Base-by-base conservation (phyloP, 1,140 invertebrate genomes). In the Galleria mellonella region DNA sequence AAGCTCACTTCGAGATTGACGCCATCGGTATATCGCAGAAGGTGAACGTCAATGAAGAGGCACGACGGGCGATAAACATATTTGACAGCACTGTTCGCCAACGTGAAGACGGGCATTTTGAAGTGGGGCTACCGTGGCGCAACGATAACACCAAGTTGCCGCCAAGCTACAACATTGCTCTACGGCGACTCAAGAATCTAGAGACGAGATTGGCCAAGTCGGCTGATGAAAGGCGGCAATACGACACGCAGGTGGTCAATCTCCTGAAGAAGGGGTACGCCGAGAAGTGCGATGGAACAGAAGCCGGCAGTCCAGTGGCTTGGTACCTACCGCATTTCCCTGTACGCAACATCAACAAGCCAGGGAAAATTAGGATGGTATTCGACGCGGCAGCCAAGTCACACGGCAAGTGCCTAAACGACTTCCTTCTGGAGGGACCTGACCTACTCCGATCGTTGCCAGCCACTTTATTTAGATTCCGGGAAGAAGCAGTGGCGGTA, bases 311-410 rank as follows among this genome's bases (percentile, higher is more conserved):
- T 9, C 6, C 43, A 9, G 9, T 37, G 0, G 12, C 13, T 17
- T 72, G 68, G 68, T 72, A 62, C 40, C 39, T 73, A 0, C 70
- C 67, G 5, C 67, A 73, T 32, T 72, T 73, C 46, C 55, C 37
- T 1, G 62, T 71, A 1, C 17, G 38, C 1, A 57, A 66, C 28
- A 48, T 55, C 7, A 59, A 62, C 32, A 68, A 69, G 47, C 67
- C 62, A 9, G 51, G 45, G 3, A 72, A 67, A 44, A 2, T 68
- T 0, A 42, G 68, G 5, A 27, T 72, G 9, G 66, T 72, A 12
- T 32, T 32, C 12, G 32, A 32, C 39, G 73, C 72, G 0, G 60
- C 73, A 0, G 60, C 65, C 0, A 57, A 43, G 15, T 11, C 43
- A 0, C 40, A 52, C 9, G 60, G 62, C 1, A 32, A 37, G 0